Evolutionary conservation across 1,140 invertebrate species (phyloP), one percentile per base, ranked within the genome.

Genomic region (Andricus grossulariae): DNA sequence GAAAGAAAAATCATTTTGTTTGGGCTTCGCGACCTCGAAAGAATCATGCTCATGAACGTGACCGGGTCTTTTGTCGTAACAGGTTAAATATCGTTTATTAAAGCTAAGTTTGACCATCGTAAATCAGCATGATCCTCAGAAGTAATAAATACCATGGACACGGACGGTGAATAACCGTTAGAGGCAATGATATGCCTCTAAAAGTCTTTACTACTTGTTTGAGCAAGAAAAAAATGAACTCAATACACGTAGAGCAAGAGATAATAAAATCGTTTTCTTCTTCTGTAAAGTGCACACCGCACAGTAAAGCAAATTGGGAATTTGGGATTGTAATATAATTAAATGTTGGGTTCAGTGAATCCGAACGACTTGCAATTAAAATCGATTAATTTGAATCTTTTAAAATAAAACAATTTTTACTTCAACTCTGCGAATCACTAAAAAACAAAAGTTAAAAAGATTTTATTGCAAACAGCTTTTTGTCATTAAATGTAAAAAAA

Each of bases 31-130:
- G 39, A 66, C 60, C 60, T 66, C 60, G 60, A 66, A n/a, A 66
- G 60, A 66, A 66, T 66, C 13, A 32, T 13, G 39, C 11, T 25
- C 25, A 66, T 45, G 39, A 45, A 45, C 39, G 39, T 45, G 39
- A 45, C 39, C 39, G 39, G 70, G 73, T 66, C 74, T 73, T 76
- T 80, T 80, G 74, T 80, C 73, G 57, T 50, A 60, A 74, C 57
- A 70, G 72, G 74, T 76, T 80, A 72, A 80, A 77, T 72, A 74
- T 80, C 71, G 78, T 71, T 80, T 75, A 57, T 52, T n/a, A n/a
- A 39, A 25, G 57, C 25, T 16, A 66, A 39, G 54, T n/a, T n/a
- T 13, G 15, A n/a, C n/a, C 15, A 32, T 77, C 70, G 79, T 80
- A 80, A 80, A 80, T 80, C 73, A 80, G 66, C 3, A 7, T 66